These are phyloP conservation scores for Trilocha varians DNA, from an alignment of 2,888 invertebrate genomes.

Conservation along the genomic window DNA sequence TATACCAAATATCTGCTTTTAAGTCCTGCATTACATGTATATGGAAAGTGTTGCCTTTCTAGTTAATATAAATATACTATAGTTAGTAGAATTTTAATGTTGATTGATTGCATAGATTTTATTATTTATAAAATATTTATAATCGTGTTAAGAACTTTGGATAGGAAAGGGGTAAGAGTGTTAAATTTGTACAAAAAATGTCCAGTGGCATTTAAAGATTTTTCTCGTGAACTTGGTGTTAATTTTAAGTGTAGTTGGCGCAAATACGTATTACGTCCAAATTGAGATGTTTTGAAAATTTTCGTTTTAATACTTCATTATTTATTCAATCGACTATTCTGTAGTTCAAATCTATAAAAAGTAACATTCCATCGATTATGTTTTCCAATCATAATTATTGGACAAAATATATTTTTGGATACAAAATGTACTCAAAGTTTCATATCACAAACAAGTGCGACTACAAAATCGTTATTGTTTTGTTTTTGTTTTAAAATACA, in stretches of 20 bases:
- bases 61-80: conserved; percentile 26
- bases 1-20: conserved; percentile 72
- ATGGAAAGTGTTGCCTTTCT: conserved; percentile 63
- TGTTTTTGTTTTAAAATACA: not conserved
- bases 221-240: not conserved
- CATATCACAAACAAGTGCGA: too few species aligned
- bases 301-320: too few species aligned
- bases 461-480: too few species aligned
- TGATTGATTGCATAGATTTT: not conserved
- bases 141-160: not conserved
- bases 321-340: too few species aligned
- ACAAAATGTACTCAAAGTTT: too few species aligned
- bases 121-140: conserved; percentile 4
- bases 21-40: conserved; percentile 45
- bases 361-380: too few species aligned
- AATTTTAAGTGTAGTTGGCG: not conserved
- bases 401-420: too few species aligned
- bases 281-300: not conserved
- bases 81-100: not conserved
- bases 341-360: too few species aligned
- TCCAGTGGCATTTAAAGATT: not conserved
- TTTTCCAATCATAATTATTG: too few species aligned
- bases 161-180: not conserved
- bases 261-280: not conserved
- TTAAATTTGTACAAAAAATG: not conserved